Conservation (phyloP, 2,113 vertebrate species). For the Galeopterus variegatus region DNA sequence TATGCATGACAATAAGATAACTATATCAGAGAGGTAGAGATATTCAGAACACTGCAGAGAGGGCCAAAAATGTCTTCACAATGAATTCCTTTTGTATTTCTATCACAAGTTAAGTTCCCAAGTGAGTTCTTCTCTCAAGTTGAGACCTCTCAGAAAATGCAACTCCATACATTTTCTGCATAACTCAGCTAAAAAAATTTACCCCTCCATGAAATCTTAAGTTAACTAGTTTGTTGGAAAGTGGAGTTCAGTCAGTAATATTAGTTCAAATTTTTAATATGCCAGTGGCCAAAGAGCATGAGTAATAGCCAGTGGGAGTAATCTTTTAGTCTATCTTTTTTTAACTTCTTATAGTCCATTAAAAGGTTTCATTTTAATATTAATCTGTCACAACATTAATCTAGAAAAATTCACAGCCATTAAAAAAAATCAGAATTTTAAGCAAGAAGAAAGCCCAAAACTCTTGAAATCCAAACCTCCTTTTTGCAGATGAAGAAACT, state of each 20-base stretch:
- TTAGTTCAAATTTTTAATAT: constrained; percentile 56
- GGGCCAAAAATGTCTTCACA: neutral
- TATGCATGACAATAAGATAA: neutral
- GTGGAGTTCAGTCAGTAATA: neutral
- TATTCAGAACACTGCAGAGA: neutral
- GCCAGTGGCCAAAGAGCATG: neutral
- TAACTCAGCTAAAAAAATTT: constrained; percentile 29
- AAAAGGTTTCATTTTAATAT: constrained; percentile 57
- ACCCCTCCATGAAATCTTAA: constrained; percentile 24
- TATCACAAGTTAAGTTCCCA: neutral
- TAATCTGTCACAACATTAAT: constrained; percentile 37
- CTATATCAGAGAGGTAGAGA: neutral
- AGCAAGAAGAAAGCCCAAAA: constrained; percentile 24
- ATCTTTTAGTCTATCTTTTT: neutral
- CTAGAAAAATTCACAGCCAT: constrained; percentile 19
- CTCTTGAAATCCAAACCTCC: neutral
- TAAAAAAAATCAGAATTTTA: constrained; percentile 46
- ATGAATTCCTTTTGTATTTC: neutral
- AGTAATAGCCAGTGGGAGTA: neutral
- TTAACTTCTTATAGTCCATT: neutral
- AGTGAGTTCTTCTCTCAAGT: constrained; percentile 13
- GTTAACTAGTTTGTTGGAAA: constrained; percentile 46
- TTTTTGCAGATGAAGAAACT: constrained; percentile 46
- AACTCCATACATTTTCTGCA: neutral
- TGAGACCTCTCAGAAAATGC: constrained; percentile 58